Conservation (phyloP, 2,113 vertebrate species). For the Notiomystis cincta region DNA sequence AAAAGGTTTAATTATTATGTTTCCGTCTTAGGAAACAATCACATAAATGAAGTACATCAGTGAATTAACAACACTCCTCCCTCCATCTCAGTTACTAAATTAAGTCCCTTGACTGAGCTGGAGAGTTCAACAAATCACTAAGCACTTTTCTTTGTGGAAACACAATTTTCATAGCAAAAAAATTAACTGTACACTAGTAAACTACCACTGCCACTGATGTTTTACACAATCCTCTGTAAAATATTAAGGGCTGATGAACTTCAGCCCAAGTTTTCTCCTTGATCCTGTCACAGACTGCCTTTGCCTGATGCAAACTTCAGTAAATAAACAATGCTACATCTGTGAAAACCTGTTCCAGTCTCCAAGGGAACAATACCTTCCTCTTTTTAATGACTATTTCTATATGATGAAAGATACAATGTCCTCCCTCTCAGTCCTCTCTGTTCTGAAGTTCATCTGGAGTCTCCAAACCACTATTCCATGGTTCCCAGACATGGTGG, state of each 20-base stretch:
- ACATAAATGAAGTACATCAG: background rate
- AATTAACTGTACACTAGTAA: background rate
- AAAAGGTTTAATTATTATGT: background rate
- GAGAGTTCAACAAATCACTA: background rate
- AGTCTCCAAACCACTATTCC: accelerated
- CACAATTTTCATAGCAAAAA: background rate
- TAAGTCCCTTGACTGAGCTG: background rate
- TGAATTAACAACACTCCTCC: background rate
- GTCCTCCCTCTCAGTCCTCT: background rate
- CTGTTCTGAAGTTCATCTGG: background rate
- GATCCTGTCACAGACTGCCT: background rate
- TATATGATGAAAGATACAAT: background rate
- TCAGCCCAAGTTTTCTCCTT: background rate
- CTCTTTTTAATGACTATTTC: background rate
- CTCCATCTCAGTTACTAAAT: background rate
- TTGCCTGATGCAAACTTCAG: background rate
- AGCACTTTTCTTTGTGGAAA: background rate
- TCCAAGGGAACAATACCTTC: background rate
- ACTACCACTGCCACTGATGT: background rate
- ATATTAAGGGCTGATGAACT: background rate
- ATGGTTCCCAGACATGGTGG: background rate
- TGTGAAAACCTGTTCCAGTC: background rate
- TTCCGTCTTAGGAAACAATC: background rate
- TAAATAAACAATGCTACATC: background rate
- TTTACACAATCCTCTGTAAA: background rate